Evolutionary conservation across 2,797 vertebrate species (phyloP), one percentile per base, ranked within the genome.

Genomic region (Meriones psammophilus): DNA sequence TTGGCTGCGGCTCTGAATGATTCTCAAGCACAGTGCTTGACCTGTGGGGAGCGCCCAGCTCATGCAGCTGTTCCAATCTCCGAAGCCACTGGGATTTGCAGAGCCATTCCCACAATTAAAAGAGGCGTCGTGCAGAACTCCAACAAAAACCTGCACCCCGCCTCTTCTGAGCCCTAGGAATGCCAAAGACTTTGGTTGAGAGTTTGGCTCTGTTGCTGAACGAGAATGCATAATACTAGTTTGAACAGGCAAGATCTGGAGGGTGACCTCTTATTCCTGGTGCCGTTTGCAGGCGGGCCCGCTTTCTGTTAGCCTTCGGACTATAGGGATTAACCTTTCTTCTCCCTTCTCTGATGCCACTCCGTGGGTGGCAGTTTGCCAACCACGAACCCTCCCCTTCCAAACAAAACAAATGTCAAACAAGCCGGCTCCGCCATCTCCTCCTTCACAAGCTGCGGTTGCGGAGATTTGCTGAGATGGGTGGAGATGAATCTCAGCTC

Each of bases 331-430:
- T 77, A 85, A 89, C 7, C 10, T 64, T 56, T 60, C 54, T 71
- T 36, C 42, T 56, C 13, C 30, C 30, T 33, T 84, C 56, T 50
- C 5, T n/a, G 28, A 39, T 30, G 18, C 77, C 24, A 62, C 8
- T 54, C 36, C 24, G 1, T 54, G 22, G 79, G 14, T 62, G 68
- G 64, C n/a, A 26, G 10, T 69, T 8, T 42, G 54, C 62, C 86
- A 54, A 14, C 69, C 22, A 50, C 22, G 79, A 39, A 39, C 14
- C 60, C 42, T 76, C 9, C 50, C 24, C 8, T 13, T 6, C 18
- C 26, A 89, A 85, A 93, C 64, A 69, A 71, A 80, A 80, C 92
- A 71, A 71, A 50, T 30, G 13, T 78, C 60, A n/a, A 88, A 39
- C 60, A 77, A 89, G 30, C 24, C 17, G 30, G 13, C n/a, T 54